Evolutionary conservation across 2,888 invertebrate species (phyloP), one percentile per base, ranked within the genome.

Genomic region (Scrobipalpa costella): DNA sequence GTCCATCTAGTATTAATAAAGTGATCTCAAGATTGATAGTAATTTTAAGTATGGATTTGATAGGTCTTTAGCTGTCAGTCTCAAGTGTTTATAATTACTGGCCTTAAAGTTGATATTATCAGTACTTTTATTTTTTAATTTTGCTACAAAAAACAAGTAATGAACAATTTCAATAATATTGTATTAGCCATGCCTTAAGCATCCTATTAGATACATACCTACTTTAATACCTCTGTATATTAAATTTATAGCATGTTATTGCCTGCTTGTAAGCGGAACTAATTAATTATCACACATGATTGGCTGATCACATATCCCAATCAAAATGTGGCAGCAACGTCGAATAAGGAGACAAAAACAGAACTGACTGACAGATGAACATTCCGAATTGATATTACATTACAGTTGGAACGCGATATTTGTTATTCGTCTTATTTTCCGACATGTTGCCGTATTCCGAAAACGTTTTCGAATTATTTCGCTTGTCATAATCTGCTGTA

Each of bases 351-450:
- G 27, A 19, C n/a, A 19, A 52, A 52, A 27, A 55, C 33, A 34
- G 7, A 34, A 55, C 33, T 13, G 13, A 33, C 55, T 5, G n/a
- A 33, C 8, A 9, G n/a, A 34, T 55, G 15, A 34, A 55, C 55
- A 55, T 34, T 55, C 15, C 55, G 34, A 34, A 55, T 34, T 13
- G 27, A 55, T 33, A 27, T 27, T 5, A 34, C 27, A 34, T 15
- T 55, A 55, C 34, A 55, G 13, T 55, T 8, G 34, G n/a, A 34
- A 34, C 33, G 55, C 34, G 55, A 9, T 52, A 52, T 52, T 55
- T 55, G 34, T 34, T 55, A 17, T 55, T 34, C 55, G 55, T 34
- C 34, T 34, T 34, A 55, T 55, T 55, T 55, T 55, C 55, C 55
- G 27, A 27, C 55, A 34, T 8, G 55, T 34, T n/a, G n/a, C 34